A percentile compares a stretch with the other conserved stretches of the same genome.
Evolutionary conservation across 2,888 invertebrate genomes (phyloP).

Genomic region (Cheilosia urbana): DNA sequence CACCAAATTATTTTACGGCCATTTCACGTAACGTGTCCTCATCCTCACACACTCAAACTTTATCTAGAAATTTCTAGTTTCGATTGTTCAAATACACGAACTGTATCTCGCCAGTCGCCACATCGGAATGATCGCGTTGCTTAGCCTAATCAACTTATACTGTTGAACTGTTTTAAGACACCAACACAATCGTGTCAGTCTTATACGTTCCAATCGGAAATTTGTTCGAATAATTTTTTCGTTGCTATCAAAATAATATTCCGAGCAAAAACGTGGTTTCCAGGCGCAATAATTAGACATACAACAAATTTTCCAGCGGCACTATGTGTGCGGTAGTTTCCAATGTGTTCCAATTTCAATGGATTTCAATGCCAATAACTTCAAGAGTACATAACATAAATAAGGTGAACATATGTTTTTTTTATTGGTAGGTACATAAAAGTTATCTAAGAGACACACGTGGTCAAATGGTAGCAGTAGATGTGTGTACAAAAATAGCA

Average conservation of each 20-base stretch:
- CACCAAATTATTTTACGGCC: too few species aligned
- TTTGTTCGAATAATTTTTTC: conserved; percentile 21
- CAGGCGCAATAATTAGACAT: conserved; percentile 53
- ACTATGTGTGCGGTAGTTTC: background rate
- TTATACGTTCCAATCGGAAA: conserved; percentile 55
- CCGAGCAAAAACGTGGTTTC: conserved; percentile 60
- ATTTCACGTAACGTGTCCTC: background rate
- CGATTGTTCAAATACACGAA: background rate
- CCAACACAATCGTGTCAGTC: conserved; percentile 44
- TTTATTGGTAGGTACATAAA: background rate
- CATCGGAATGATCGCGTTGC: conserved; percentile 24
- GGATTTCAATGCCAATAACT: conserved; percentile 45
- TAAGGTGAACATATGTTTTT: background rate
- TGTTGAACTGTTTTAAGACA: conserved; percentile 24
- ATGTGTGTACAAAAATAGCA: background rate
- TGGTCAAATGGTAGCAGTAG: background rate
- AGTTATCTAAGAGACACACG: conserved; percentile 28
- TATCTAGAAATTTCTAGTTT: conserved; percentile 30
- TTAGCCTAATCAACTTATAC: conserved; percentile 28
- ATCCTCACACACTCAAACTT: background rate
- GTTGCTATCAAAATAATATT: conserved; percentile 49
- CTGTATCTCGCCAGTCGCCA: background rate
- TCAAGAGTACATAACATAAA: background rate
- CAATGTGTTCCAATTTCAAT: conserved; percentile 30
- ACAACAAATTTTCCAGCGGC: conserved; percentile 43